A percentile compares a stretch with the other conserved stretches of the same genome.
Evolutionary conservation across 2,888 invertebrate species (phyloP).

Genomic region (Neria commutata): DNA sequence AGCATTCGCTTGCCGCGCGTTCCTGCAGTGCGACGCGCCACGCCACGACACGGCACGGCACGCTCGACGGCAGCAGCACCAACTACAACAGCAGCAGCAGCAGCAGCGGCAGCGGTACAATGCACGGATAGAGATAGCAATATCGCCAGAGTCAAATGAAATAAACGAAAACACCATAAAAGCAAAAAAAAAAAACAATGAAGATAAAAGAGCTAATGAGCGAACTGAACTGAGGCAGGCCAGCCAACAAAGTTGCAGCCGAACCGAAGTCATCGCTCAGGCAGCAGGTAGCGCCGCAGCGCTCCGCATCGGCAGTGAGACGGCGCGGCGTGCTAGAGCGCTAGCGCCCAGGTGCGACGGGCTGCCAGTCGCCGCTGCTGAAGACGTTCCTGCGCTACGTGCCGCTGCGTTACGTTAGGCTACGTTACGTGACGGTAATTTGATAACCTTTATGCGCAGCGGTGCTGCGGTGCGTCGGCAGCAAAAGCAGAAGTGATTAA

Average conservation of each 20-base stretch:
- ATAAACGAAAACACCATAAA: neutral
- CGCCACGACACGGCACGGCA: too few species aligned
- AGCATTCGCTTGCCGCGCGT: too few species aligned
- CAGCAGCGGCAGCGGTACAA: neutral
- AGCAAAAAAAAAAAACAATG: slow-evolving; percentile 1
- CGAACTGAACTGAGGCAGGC: slow-evolving; percentile 22
- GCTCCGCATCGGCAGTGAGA: neutral
- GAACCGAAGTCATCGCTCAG: neutral
- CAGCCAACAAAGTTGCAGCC: neutral
- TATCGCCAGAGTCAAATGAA: neutral
- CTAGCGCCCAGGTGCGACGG: neutral
- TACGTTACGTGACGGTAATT: slow-evolving; percentile 17
- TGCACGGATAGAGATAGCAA: neutral
- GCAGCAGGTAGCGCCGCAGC: neutral
- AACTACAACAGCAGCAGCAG: slow-evolving; percentile 1
- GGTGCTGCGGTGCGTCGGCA: slow-evolving; percentile 12
- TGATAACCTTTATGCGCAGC: slow-evolving; percentile 23
- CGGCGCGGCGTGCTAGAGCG: neutral
- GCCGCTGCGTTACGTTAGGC: neutral
- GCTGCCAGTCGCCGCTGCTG: neutral
- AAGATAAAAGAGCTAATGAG: slow-evolving; percentile 26
- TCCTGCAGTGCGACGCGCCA: too few species aligned
- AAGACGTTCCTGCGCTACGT: neutral
- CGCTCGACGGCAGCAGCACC: slow-evolving; percentile 9
- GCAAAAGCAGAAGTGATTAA: slow-evolving; percentile 24